Base-by-base conservation (phyloP, 1,140 invertebrate genomes). In the Drosophila micromelanica region DNA sequence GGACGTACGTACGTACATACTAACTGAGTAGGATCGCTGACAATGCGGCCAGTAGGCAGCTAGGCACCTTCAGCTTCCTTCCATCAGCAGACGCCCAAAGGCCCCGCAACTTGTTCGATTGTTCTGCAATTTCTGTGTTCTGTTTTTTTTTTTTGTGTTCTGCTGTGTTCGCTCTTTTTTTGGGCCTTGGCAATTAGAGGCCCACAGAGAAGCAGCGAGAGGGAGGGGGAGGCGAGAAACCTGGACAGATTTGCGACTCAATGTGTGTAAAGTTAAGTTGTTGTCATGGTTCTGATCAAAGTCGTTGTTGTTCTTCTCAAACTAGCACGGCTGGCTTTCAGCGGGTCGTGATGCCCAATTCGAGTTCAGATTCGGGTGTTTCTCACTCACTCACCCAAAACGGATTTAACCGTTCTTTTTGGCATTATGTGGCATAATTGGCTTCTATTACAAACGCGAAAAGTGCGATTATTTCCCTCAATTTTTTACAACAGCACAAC, bases 261-360 rank as follows among this genome's bases (percentile, higher is more conserved):
- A 76, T 87, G 82, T 86, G 78, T 82, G 67, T 67, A 70, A 79
- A 87, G 79, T 87, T 82, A 82, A 89, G 84, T 79, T 89, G 80
- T 80, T 62, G 76, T 76, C 75, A 55, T 56, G 55, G 81, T 76
- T 70, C 69, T 73, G 59, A 49, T 73, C 54, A 76, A 75, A 30
- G 56, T 43, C 23, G 23, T 27, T 20, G 62, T 45, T 55, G 42
- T 40, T 35, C 3, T 20, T 49, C 13, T 23, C 3, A 12, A 30
- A 20, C 43, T 5, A 40, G 23, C 27, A 5, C 8, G 12, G 27
- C 49, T 11, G 9, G 4, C 8, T 37, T 37, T 57, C 23, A 15
- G 23, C 48, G 48, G 59, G 32, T 87, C 82, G 82, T 87, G 82
- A 89, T 89, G 38, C 38, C 13, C 82, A 78, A 81, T 74, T 78